Evolutionary conservation across 2,113 vertebrate genomes (phyloP), one percentile per base, ranked within the genome.

Genomic region (Oenanthe melanoleuca): DNA sequence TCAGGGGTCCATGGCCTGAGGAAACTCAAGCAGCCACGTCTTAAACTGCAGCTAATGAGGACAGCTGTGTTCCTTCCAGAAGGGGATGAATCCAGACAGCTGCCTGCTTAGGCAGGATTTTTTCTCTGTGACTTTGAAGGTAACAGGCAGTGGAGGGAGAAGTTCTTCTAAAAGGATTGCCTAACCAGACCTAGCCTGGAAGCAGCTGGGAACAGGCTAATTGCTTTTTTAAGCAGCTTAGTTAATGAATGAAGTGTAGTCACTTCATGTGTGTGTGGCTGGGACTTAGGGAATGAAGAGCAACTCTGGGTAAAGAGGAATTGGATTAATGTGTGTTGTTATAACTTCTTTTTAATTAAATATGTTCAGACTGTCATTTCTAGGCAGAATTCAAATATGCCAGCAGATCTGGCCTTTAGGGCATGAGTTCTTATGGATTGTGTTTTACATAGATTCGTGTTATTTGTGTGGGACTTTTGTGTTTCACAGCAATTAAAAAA

Each of bases 151-250:
- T 34, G 29, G 37, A 65, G 31, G 64, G 19, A 79, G 31, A 82
- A 61, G 5, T 29, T 12, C 59, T n/a, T 59, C 22, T 47, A 31
- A 42, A 78, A 85, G 38, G 26, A 23, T 40, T 53, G 37, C n/a
- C 13, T 64, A 47, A n/a, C 12, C 20, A 70, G 40, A 65, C 14
- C 4, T 50, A 50, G 18, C 56, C 31, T 75, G 45, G 38, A 94
- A 73, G 49, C 78, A 82, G 37, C 25, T 92, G n/a, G 40, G 37
- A 89, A 37, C 10, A 38, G n/a, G 34, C 38, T 79, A 64, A 74
- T 60, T 94, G 33, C 33, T 89, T 79, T 85, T 23, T 73, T 90
- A 88, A 73, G 21, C 55, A 66, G 26, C n/a, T 70, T 80, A 59
- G 57, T 89, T 89, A 73, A 59, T 90, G 40, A 72, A 19, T 88